Evolutionary conservation across 2,888 invertebrate genomes (phyloP), one percentile per base, ranked within the genome.

Genomic region (Dusona sp.): DNA sequence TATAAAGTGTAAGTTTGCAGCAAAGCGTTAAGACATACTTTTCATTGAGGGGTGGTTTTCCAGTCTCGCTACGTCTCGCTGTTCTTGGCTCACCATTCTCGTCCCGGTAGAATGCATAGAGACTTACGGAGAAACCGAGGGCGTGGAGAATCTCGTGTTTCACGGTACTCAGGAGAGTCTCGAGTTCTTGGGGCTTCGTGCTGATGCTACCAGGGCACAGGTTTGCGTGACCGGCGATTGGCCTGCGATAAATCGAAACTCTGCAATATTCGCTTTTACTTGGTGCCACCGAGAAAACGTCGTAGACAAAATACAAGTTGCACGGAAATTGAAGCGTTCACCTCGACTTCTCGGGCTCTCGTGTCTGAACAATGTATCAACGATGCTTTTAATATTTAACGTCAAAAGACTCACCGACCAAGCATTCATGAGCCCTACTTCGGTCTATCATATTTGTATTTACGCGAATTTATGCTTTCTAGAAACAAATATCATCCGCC

Each of bases 111-210:
- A 99, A 99, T 0, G 99, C 99, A 94, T 98, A 99, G 48, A 99
- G 95, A 61, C 99, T 99, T 1, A 99, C 98, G 19, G 99, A 99
- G 95, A 99, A 99, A 0, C 99, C 99, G 73, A 99, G 95, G 0
- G 99, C 99, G 94, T 99, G 99, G 0, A 99, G 95, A 94, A 99
- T 99, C 94, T 99, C 99, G 94, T 99, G 99, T 93, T 99, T 99
- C 19, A 99, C 99, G 0, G 99, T 99, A 1, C 99, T 99, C 90
- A 99, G 95, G 3, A 99, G 95, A 0, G 98, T 98, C 89, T 98
- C 98, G 89, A 99, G 95, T 93, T 99, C 99, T 90, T 99, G 97
- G 70, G 97, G 96, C 91, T 98, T 98, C 25, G 98, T 98, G 86
- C 98, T 98, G 88, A 99, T 97, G 91, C 98, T 98, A 29, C 97